Evolutionary conservation across 2,888 invertebrate species (phyloP), one percentile per base, ranked within the genome.

Genomic region (Drosophila phalerata): DNA sequence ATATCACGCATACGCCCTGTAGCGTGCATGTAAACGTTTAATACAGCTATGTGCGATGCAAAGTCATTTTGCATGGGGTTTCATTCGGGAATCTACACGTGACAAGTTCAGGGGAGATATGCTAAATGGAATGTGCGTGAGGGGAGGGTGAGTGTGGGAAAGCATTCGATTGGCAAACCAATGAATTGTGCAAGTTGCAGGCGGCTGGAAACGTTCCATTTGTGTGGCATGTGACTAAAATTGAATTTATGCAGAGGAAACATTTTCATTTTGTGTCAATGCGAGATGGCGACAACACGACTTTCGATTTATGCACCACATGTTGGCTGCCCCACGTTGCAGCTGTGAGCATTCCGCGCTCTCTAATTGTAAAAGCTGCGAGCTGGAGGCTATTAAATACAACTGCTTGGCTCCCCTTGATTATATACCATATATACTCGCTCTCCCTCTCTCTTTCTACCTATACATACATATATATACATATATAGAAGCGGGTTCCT

Each of bases 1-100:
- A 69, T 58, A 71, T 68, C 55, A 69, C 67, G 51, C 70, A 83
- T 81, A 79, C 84, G 86, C 55, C 76, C 51, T 40, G 84, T 69
- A 32, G 67, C 48, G 49, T 64, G 57, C 61, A 48, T 40, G 45
- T 34, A 37, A 74, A 58, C 48, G 52, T 65, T 52, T 76, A 83
- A 83, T 73, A 73, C 66, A 71, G 65, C 85, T 85, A 80, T 60
- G 56, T 53, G 30, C 30, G 47, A 13, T 19, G 19, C 15, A 22
- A 45, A 42, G 37, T 30, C 34, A 19, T 9, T 15, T 15, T 34
- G 22, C n/a, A 9, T n/a, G 17, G 30, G 22, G 37, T 10, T 32
- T 13, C 38, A 32, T 22, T 38, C 5, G n/a, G 28, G 4, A 34
- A 40, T 1, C 22, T 22, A 69, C 57, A 70, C 61, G 62, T 66